Evolutionary conservation across 1,140 invertebrate genomes (phyloP).

Genomic region (Papilio aristodemus): DNA sequence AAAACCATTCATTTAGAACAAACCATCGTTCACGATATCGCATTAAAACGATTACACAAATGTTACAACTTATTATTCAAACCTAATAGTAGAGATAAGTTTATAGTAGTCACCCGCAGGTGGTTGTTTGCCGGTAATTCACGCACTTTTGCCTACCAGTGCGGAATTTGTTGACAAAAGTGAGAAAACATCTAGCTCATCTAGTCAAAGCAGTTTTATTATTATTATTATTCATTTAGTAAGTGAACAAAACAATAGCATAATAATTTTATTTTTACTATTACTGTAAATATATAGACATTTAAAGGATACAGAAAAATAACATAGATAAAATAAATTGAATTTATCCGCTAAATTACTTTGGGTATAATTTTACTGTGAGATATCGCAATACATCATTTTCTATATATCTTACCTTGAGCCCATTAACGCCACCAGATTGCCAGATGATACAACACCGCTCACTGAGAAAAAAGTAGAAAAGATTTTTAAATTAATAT

Average conservation of each 20-base stretch:
- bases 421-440: constrained; percentile 82
- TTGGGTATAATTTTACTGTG: neutral
- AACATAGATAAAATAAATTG: neutral
- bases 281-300: neutral
- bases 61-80: constrained; percentile 15
- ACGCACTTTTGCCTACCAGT: too few relatives aligned
- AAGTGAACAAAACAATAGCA: too few relatives aligned
- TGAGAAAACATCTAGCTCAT: too few relatives aligned
- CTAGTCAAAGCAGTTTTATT: too few relatives aligned
- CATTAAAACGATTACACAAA: neutral
- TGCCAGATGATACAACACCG: constrained; percentile 80
- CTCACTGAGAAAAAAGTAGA: constrained; percentile 75
- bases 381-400: neutral
- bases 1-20: constrained; percentile 24
- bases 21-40: neutral
- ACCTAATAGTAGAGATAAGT: too few relatives aligned
- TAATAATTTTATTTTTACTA: too few relatives aligned
- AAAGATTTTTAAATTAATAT: too few relatives aligned
- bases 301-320: neutral
- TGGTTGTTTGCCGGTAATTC: too few relatives aligned
- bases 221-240: too few relatives aligned
- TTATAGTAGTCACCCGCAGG: too few relatives aligned
- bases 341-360: constrained; percentile 9
- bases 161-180: too few relatives aligned
- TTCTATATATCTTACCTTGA: constrained; percentile 60